Evolutionary conservation across 2,888 invertebrate genomes (phyloP).

Genomic region (Drosophila suboccidentalis): DNA sequence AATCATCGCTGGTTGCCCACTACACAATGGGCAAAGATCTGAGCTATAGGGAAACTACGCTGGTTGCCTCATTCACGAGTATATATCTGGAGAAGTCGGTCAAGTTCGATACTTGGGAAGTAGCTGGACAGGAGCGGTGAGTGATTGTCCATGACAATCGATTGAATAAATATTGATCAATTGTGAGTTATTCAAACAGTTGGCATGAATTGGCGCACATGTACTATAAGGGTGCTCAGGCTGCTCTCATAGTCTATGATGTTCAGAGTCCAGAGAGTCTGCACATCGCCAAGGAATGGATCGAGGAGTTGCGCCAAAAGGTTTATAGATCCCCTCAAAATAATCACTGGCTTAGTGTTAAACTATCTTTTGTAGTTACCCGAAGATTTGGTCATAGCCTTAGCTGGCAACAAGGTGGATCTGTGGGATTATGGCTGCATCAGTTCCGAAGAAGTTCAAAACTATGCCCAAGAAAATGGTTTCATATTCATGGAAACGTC

Average conservation of each 20-base stretch:
- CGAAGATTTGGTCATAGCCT: slow-evolving; percentile 28
- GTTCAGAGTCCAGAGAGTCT: slow-evolving; percentile 99
- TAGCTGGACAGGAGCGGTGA: slow-evolving; percentile 98
- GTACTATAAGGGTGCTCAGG: slow-evolving; percentile 98
- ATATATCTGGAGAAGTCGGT: slow-evolving; percentile 93
- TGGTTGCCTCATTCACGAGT: slow-evolving; percentile 12
- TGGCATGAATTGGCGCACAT: slow-evolving; percentile 99
- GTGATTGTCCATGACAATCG: neutral
- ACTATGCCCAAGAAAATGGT: slow-evolving; percentile 26
- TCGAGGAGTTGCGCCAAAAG: slow-evolving; percentile 96
- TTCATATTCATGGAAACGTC: slow-evolving; percentile 49
- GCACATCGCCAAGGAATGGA: slow-evolving; percentile 99
- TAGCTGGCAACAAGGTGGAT: slow-evolving; percentile 42
- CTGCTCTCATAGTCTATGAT: slow-evolving; percentile 99
- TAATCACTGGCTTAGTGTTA: neutral
- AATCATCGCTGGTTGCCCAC: slow-evolving; percentile 25
- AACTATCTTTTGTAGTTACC: slow-evolving; percentile 11
- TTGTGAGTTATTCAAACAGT: slow-evolving; percentile 84
- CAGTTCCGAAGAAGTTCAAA: slow-evolving; percentile 13
- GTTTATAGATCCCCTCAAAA: slow-evolving; percentile 2
- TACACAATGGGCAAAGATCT: neutral
- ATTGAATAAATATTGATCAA: neutral
- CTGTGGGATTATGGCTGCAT: slow-evolving; percentile 14
- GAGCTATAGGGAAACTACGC: neutral
- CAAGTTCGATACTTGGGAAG: slow-evolving; percentile 99